Evolutionary conservation across 2,797 vertebrate species (phyloP).

Genomic region (Schizopygopsis pylzovi): DNA sequence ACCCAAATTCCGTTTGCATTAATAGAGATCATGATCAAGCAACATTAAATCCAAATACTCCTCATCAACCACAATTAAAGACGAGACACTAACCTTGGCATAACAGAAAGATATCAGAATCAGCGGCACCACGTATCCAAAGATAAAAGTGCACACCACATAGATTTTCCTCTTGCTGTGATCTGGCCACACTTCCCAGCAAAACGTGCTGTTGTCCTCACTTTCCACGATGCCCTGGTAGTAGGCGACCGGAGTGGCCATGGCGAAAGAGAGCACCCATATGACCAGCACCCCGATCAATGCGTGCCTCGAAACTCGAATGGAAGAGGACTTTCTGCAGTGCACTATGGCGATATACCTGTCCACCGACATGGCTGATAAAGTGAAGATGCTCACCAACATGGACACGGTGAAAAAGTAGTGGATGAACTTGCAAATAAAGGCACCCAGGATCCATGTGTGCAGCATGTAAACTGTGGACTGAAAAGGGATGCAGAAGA

Average conservation of each 20-base stretch:
- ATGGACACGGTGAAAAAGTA: slow-evolving; percentile 98
- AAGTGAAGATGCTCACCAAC: slow-evolving; percentile 97
- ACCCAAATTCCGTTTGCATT: no score
- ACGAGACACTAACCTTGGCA: slow-evolving; percentile 84
- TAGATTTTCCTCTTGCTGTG: slow-evolving; percentile 88
- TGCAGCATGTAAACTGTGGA: slow-evolving; percentile 92
- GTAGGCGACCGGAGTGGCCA: slow-evolving; percentile 92
- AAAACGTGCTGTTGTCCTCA: slow-evolving; percentile 86
- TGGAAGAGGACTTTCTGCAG: slow-evolving; percentile 88
- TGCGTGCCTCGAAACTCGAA: slow-evolving; percentile 87
- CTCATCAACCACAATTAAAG: neutral
- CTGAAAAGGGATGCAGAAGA: slow-evolving; percentile 97
- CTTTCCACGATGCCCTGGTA: slow-evolving; percentile 87
- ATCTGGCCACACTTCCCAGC: slow-evolving; percentile 94
- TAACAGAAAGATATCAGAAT: slow-evolving; percentile 98
- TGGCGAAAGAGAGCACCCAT: slow-evolving; percentile 90
- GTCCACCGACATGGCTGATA: slow-evolving; percentile 97
- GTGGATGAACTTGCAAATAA: slow-evolving; percentile 95
- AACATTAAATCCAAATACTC: neutral
- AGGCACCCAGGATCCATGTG: slow-evolving; percentile 93
- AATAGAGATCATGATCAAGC: neutral
- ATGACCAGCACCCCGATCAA: slow-evolving; percentile 87
- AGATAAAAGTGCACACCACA: slow-evolving; percentile 92
- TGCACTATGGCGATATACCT: slow-evolving; percentile 97
- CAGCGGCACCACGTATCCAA: slow-evolving; percentile 93